Base-by-base conservation (phyloP, 2,797 vertebrate species). In the Scomberomorus guttatus region DNA sequence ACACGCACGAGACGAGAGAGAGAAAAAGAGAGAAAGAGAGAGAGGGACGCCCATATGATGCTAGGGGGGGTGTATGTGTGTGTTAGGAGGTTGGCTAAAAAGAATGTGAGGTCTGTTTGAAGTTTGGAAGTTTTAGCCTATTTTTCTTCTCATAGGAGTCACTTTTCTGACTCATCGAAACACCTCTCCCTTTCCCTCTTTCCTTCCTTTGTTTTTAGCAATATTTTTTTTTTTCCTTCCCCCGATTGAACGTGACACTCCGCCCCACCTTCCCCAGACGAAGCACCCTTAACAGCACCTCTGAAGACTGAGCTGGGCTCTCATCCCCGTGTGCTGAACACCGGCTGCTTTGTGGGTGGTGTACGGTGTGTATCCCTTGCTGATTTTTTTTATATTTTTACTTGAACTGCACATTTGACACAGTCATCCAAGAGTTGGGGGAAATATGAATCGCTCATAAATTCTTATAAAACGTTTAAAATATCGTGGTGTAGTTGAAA, bases 141-240 rank as follows among this genome's bases (percentile, higher is more conserved):
- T 66, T 32, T 17, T 34, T 55, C 59, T 71, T 29, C 80, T 84
- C 54, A 52, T 3, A 68, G 75, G 75, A 82, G 63, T 80, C 75
- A 15, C 71, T 81, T 84, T 79, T 85, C 79, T 87, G 90, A 91
- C 82, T 92, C 89, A 89, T 86, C 85, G 85, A 77, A 91, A 88
- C 42, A 17, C 68, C 61, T 82, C 51, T 80, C 62, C 77, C 68
- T 87, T 81, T 75, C 66, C 44, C 24, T 60, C 58, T 48, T 80
- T 71, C 37, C 52, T 80, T 81, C 44, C 54, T 79, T 77, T 83
- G 60, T 90, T 77, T 89, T 75, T 48, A 78, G 67, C 59, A 37
- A 5, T 75, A 22, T 56, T 27, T 68, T 50, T 69, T 4, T 20
- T 48, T 64, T 29, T 54, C 20, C 39, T 60, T 57, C 15, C 58